Conservation (phyloP, 1,140 invertebrate genomes). For the Papilio dardanus region DNA sequence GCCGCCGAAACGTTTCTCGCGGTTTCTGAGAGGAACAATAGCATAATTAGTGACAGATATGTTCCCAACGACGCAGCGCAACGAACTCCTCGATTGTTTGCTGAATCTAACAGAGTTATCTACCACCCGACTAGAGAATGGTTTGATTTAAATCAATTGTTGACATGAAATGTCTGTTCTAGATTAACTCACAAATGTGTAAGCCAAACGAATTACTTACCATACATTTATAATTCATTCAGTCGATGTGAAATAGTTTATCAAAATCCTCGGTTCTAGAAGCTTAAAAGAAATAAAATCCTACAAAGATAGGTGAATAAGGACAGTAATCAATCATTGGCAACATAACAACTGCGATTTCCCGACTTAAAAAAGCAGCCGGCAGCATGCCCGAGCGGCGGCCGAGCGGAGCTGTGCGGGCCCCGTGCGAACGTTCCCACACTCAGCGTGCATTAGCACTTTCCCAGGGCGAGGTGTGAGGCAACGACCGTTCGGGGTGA, state of each 20-base stretch:
- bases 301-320: background rate
- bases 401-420: conserved; percentile 40
- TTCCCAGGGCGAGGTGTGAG: conserved; percentile 52
- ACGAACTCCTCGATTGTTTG: background rate
- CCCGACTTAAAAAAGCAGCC: conserved; percentile 40
- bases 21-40: conserved; percentile 46
- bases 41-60: conserved; percentile 38
- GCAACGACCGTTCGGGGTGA: conserved; percentile 43
- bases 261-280: background rate
- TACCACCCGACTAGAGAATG: background rate
- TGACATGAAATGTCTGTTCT: background rate
- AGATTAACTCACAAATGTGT: background rate
- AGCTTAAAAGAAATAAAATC: background rate
- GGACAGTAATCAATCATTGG: background rate
- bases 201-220: background rate
- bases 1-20: conserved; percentile 51
- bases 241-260: background rate
- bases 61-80: conserved; percentile 13
- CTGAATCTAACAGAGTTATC: background rate
- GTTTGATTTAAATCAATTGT: conserved; percentile 5
- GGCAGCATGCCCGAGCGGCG: conserved; percentile 41
- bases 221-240: background rate
- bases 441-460: conserved; percentile 50
- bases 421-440: conserved; percentile 68
- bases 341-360: background rate